phyloP scores from a whole-genome alignment of 2,113 vertebrate species.

The Eudyptes chrysolophus region DNA sequence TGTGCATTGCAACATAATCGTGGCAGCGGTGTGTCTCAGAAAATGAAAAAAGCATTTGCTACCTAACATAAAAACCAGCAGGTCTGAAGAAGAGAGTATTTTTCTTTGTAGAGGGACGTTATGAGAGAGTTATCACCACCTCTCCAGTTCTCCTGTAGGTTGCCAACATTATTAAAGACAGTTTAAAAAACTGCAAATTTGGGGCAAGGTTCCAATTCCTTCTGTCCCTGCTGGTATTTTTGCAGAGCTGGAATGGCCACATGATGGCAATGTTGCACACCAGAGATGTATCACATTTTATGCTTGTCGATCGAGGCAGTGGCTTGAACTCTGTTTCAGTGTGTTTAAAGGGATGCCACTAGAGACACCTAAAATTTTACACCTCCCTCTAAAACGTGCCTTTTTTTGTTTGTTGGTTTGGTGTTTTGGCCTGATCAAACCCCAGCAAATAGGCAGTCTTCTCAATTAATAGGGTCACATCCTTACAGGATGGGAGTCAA shows the following conservation, averaged over 20 bases:
- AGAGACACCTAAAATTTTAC: background rate
- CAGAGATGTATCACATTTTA: background rate
- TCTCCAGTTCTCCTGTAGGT: background rate
- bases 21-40: background rate
- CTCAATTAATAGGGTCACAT: background rate
- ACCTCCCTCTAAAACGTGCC: background rate
- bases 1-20: background rate
- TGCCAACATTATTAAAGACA: background rate
- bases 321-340: background rate
- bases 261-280: slow-evolving; percentile 9
- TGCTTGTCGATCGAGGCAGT: background rate
- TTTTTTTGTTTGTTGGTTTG: background rate
- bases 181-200: fast-evolving
- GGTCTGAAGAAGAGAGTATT: background rate
- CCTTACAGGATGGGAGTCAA: background rate
- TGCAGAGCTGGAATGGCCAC: background rate
- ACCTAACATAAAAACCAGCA: background rate
- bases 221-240: background rate
- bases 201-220: background rate
- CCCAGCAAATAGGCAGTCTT: background rate
- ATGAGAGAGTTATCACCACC: background rate
- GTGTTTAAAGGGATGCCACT: background rate
- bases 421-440: background rate
- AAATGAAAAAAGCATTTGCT: background rate
- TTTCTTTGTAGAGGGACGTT: background rate